phyloP scores from a whole-genome alignment of 2,797 vertebrate genomes.

The Mormyrops boulengeri region DNA sequence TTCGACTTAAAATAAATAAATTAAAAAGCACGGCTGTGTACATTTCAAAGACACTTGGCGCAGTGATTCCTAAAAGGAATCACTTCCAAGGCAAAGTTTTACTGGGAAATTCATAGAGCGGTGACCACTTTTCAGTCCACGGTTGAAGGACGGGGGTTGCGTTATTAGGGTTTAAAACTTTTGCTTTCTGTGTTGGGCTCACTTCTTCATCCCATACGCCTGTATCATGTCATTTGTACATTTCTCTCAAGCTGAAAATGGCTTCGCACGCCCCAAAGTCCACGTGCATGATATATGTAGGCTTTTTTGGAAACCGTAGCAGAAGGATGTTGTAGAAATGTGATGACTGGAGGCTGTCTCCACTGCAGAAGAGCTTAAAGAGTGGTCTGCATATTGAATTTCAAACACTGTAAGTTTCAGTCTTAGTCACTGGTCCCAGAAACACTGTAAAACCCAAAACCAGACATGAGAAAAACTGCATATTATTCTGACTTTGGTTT shows the following conservation, averaged over 20 bases:
- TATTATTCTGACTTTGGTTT: slow-evolving; percentile 27
- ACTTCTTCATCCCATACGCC: neutral
- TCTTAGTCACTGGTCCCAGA: slow-evolving; percentile 7
- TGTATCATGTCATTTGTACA: slow-evolving; percentile 2
- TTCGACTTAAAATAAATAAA: neutral
- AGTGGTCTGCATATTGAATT: slow-evolving; percentile 16
- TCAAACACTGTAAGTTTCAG: slow-evolving; percentile 10
- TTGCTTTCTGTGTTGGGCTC: neutral
- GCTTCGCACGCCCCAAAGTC: neutral
- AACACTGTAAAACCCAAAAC: slow-evolving; percentile 17
- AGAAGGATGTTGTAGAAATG: neutral
- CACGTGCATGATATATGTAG: slow-evolving; percentile 8
- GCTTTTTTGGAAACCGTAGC: slow-evolving; percentile 8
- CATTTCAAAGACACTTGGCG: slow-evolving; percentile 38
- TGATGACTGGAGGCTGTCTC: neutral
- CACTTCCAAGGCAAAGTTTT: neutral
- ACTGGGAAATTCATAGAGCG: slow-evolving; percentile 7
- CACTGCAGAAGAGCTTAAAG: neutral
- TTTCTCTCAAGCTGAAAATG: neutral
- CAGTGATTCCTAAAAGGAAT: slow-evolving; percentile 34
- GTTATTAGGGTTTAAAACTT: neutral
- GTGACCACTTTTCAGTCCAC: slow-evolving; percentile 16
- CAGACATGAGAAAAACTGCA: slow-evolving; percentile 19
- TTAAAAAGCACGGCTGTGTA: slow-evolving; percentile 29
- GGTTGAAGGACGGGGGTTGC: neutral